Base-by-base conservation (phyloP, 2,797 vertebrate species). In the Anolis apletophallus region DNA sequence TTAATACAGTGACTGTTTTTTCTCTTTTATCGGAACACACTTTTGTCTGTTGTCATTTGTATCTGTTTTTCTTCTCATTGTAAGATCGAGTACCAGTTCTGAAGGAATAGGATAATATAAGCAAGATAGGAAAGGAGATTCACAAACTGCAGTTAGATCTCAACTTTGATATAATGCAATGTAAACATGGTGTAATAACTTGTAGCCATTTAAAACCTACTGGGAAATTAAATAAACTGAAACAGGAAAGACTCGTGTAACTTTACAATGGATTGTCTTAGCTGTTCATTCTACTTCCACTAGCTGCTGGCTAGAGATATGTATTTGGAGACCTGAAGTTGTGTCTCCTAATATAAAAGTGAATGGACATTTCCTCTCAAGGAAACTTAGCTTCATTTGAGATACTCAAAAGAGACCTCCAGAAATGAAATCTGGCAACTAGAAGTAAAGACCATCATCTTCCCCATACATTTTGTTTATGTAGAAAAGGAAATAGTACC, bases 381-480 rank as follows among this genome's bases (percentile, higher is more conserved):
- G 91, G 94, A 90, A 87, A 88, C 87, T 91, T 93, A 85, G 46
- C 46, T 46, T 46, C 46, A 6, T 46, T 46, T 46, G 46, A 46
- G 91, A 93, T 90, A 87, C 92, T 93, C 91, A 92, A 93, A 92
- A 84, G 94, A 93, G 95, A 95, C 93, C 92, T 96, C 93, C 92
- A 88, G 91, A 83, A 88, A 94, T 94, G 91, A 83, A 88, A 94
- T 94, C 93, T 96, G 96, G 95, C 96, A 96, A 95, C 94, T 95
- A 95, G 94, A 94, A 95, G 91, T 59, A 85, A 91, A 93, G 92
- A 91, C 96, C 95, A 96, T 96, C 95, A 94, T 96, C 95, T 93
- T 94, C 94, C 96, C 96, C 96, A 96, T 96, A 96, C 96, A 95
- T 92, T 97, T 95, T 59, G 92, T 93, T 96, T 94, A 96, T 96